Base-by-base conservation (phyloP, 1,140 invertebrate genomes). In the Tetranychus cinnabarinus region DNA sequence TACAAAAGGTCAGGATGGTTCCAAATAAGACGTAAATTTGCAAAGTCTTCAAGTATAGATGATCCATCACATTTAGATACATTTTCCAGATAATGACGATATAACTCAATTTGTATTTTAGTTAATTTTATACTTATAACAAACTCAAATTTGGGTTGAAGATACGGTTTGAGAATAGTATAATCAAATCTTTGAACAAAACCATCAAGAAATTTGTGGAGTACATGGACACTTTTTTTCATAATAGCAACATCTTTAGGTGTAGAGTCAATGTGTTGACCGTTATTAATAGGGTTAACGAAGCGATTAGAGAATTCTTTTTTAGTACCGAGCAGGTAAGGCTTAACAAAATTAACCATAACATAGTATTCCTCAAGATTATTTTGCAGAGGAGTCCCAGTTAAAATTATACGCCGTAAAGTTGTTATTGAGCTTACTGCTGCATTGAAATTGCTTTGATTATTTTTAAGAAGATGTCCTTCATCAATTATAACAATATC, bases 11-110 rank as follows among this genome's bases (percentile, higher is more conserved):
- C 92, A 1, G 95, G 93, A 76, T 98, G 95, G 71, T 98, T 98
- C 92, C 93, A 98, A 66, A 99, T 97, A 80, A 97, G 97, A 70
- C 91, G 96, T 72, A 93, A 97, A 58, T 37, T 60, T 23, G 15
- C 2, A 75, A 97, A 97, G 8, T 93, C 91, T 72, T 92, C 95
- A 12, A 98, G 76, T 1, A 93, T 91, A 77, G 97, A 97, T 35
- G 35, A 12, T 5, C 4, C 33, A 39, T 33, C 50, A 31, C n/a
- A 8, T 1, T 8, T n/a, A n/a, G 23, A 23, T 2, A 60, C 46
- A 13, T 65, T 54, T 35, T 64, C 36, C 39, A 61, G 34, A 46
- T 60, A 65, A 52, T 65, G 12, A n/a, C 34, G n/a, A 57, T 65
- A 65, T 0, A 96, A 73, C 69, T 83, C 81, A n/a, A 86, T 76